Conservation (phyloP, 1,140 invertebrate genomes). For the Philopotamus ludificatus region DNA sequence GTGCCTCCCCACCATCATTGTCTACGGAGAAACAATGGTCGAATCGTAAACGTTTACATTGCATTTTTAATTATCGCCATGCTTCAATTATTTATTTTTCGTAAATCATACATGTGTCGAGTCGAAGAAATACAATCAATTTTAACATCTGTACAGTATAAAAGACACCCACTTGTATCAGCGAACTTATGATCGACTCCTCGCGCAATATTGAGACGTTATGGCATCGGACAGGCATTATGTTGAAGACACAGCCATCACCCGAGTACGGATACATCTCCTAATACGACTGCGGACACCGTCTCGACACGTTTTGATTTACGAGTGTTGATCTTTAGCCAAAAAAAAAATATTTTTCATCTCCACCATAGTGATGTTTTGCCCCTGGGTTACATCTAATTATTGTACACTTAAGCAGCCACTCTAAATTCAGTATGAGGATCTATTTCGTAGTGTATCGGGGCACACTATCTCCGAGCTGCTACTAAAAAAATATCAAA, state of each 20-base stretch:
- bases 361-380: background rate
- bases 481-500: conserved; percentile 1
- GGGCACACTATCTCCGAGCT: conserved; percentile 16
- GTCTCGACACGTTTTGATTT: background rate
- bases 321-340: background rate
- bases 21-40: too few species aligned
- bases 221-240: background rate
- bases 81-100: too few species aligned
- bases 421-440: conserved; percentile 38
- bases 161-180: too few species aligned
- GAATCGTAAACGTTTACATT: too few species aligned
- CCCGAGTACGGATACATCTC: background rate
- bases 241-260: background rate
- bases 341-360: background rate
- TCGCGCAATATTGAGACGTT: background rate
- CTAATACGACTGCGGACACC: background rate
- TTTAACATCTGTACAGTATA: too few species aligned
- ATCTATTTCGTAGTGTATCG: conserved; percentile 15
- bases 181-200: too few species aligned
- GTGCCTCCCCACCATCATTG: background rate
- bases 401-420: conserved; percentile 36
- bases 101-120: too few species aligned
- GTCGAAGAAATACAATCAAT: too few species aligned
- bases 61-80: too few species aligned
- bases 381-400: conserved; percentile 33